Evolutionary conservation across 2,113 vertebrate species (phyloP), one percentile per base, ranked within the genome.

Genomic region (Perca schrenkii): DNA sequence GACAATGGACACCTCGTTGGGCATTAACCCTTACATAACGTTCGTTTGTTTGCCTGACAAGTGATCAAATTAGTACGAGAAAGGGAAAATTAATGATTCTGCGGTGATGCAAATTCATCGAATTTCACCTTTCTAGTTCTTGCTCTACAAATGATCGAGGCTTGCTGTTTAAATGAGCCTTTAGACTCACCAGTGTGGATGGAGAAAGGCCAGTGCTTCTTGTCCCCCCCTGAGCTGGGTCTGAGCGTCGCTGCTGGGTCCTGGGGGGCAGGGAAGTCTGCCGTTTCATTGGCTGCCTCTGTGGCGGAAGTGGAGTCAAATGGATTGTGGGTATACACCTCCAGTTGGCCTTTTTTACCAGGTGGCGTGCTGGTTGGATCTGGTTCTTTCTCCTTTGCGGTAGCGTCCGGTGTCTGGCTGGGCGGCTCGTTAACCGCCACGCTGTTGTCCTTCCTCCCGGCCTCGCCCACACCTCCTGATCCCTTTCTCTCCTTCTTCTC

Each of bases 131-230:
- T 13, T n/a, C 31, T 22, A 53, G 14, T 16, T 57, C 11, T 4
- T 13, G 6, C 11, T 70, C 17, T 34, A 21, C 34, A 67, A 7
- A 77, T 8, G 28, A 13, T 47, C 21, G 52, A 36, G 52, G 11
- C 4, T 52, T 11, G 16, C 31, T 72, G 22, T 73, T 60, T 13
- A 13, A 36, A 54, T 28, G 4, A 54, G 12, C 50, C 3, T 31
- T 34, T 14, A 57, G 63, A 77, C 96, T 96, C 85, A 99, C 98
- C 97, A 92, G 96, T 96, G 64, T 97, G 94, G 75, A 97, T 94
- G 56, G 96, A 97, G 95, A 97, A 96, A 65, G 96, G 96, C 90
- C 90, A 94, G 85, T 69, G 82, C 43, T 85, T 93, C 76, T 77
- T 85, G 53, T 82, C 66, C 16, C 69, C 83, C 19, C 56, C 56